phyloP scores from a whole-genome alignment of 1,140 invertebrate genomes.

The Zaprionus camerounensis region DNA sequence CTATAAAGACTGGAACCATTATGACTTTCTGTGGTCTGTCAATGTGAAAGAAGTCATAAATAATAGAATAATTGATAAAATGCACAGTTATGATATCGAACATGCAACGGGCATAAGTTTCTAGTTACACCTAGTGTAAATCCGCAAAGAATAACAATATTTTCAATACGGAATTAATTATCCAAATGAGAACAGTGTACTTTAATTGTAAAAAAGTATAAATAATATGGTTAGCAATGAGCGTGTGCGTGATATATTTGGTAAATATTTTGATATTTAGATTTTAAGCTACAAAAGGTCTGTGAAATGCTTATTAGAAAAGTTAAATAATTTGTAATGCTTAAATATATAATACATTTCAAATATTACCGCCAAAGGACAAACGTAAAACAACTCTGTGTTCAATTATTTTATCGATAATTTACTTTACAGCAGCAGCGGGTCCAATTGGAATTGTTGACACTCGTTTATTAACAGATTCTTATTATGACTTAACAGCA shows the following conservation, averaged over 20 bases:
- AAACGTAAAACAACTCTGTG: conserved; percentile 1
- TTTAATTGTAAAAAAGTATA: conserved; percentile 48
- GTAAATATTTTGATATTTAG: conserved; percentile 32
- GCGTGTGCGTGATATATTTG: conserved; percentile 61
- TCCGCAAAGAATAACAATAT: neutral
- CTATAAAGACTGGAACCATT: conserved; percentile 85
- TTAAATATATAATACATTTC: conserved; percentile 24
- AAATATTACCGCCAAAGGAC: conserved; percentile 15
- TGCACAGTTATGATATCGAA: conserved; percentile 70
- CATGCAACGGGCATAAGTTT: conserved; percentile 48
- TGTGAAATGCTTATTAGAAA: conserved; percentile 49
- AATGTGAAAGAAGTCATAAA: conserved; percentile 85
- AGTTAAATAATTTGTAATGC: conserved; percentile 26
- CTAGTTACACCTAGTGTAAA: conserved; percentile 16
- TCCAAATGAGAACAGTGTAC: conserved; percentile 28
- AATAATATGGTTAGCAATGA: conserved; percentile 47
- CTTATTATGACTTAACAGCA: neutral
- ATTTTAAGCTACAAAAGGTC: conserved; percentile 56
- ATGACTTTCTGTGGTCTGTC: conserved; percentile 86
- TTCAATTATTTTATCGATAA: neutral
- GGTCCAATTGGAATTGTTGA: neutral
- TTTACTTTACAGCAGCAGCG: neutral
- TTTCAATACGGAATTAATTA: conserved; percentile 10
- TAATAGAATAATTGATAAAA: conserved; percentile 84
- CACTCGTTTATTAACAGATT: neutral